Percentiles rank a stretch among this genome's conserved stretches.
phyloP scores from a whole-genome alignment of 2,888 invertebrate species.

The Conus canariensis region DNA sequence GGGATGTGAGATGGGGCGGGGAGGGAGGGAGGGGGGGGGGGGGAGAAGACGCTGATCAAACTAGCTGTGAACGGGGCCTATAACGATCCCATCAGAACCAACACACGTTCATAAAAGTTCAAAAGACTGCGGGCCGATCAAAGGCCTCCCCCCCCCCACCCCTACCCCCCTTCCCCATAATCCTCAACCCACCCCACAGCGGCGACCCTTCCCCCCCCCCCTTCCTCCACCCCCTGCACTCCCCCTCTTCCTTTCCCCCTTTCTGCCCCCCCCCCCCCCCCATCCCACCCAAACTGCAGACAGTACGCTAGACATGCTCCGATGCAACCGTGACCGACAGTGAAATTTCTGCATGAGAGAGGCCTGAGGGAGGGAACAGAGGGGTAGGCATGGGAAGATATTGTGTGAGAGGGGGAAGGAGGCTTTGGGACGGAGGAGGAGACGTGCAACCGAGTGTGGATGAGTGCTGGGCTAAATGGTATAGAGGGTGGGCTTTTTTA shows the following conservation, averaged over 20 bases:
- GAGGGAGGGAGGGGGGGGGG: neutral
- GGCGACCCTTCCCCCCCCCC: neutral
- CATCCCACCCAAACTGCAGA: neutral
- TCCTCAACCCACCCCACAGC: slow-evolving; percentile 15
- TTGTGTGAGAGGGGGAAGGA: no score
- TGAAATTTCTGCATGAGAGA: neutral
- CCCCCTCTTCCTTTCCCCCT: neutral
- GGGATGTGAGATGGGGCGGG: neutral
- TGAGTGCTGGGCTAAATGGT: no score
- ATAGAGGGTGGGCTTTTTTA: no score
- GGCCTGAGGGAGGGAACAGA: neutral
- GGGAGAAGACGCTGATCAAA: neutral
- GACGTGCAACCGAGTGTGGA: no score
- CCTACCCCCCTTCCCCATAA: neutral
- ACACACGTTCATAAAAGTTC: slow-evolving; percentile 33
- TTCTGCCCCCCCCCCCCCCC: neutral
- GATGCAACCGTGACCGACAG: slow-evolving; percentile 1
- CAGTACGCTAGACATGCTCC: neutral
- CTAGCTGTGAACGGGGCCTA: slow-evolving; percentile 13
- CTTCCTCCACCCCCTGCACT: neutral
- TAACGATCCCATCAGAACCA: slow-evolving; percentile 32
- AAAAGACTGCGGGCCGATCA: slow-evolving; percentile 23
- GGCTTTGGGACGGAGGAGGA: no score
- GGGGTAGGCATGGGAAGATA: neutral
- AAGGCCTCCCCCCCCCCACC: neutral